Conservation (phyloP, 2,888 invertebrate genomes). For the Lasioglossum marginatum region DNA sequence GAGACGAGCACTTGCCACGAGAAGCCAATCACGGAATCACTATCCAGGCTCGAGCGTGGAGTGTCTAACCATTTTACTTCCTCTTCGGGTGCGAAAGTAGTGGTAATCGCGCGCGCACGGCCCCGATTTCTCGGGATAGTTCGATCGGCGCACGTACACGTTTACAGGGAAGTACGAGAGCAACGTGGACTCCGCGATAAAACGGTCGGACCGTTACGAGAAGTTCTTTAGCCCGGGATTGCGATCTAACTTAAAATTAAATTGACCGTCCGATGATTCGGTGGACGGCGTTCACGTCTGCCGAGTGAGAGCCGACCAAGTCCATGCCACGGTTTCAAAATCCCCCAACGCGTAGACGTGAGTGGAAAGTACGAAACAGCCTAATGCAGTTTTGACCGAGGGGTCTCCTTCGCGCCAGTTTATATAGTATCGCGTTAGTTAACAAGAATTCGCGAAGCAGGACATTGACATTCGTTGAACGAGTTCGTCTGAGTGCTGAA, state of each 20-base stretch:
- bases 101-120: conserved; percentile 47
- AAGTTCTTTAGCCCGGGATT: conserved; percentile 57
- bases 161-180: conserved; percentile 12
- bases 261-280: conserved; percentile 66
- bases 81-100: conserved; percentile 13
- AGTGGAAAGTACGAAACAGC: conserved; percentile 62
- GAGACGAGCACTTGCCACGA: background rate
- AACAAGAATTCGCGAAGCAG: background rate
- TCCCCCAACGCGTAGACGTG: conserved; percentile 50
- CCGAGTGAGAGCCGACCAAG: conserved; percentile 1
- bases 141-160: conserved; percentile 12
- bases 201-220: conserved; percentile 41
- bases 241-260: conserved; percentile 70
- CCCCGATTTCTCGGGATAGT: conserved; percentile 3
- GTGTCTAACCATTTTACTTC: conserved; percentile 22
- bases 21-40: conserved; percentile 16
- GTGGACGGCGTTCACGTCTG: conserved; percentile 27
- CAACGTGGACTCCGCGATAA: conserved; percentile 45
- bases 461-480: background rate
- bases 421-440: conserved; percentile 15
- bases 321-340: background rate
- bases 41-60: background rate
- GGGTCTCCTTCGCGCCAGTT: conserved; percentile 4
- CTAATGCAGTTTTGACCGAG: conserved; percentile 47
- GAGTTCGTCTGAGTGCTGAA: background rate